Base-by-base conservation (phyloP, 2,797 vertebrate genomes). In the Diplodus sargus region DNA sequence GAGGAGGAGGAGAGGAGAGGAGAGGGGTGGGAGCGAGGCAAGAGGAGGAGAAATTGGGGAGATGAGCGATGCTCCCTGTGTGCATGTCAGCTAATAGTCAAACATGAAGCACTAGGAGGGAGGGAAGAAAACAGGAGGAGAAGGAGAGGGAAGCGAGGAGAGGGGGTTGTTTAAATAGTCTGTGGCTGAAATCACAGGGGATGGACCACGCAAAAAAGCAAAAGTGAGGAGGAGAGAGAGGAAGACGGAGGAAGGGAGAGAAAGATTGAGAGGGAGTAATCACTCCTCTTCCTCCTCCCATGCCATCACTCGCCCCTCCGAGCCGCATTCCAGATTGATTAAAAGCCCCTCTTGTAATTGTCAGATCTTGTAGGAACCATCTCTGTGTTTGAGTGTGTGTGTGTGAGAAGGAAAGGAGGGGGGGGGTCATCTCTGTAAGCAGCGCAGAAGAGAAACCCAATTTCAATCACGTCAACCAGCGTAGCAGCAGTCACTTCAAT, bases 81-180 rank as follows among this genome's bases (percentile, higher is more conserved):
- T 95, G 94, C 95, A 95, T 96, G 96, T 97, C 96, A 95, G 95
- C 96, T 97, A 96, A 97, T 96, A 95, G 96, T 95, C 95, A 96
- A 94, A 96, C 93, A 93, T 89, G 90, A 94, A 93, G 91, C 54
- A 42, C 81, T 57, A 72, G 74, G 76, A 89, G 84, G 80, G 78
- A 84, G 82, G 81, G 80, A 18, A 14, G 10, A 60, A 84, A 78
- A 77, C 82, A 76, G 70, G 76, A 78, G 71, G 61, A 82, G 78
- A 81, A 81, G 74, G 53, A 81, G 83, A 71, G 71, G 71, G 47
- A 68, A 65, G 79, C 43, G 72, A 72, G 51, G 45, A 85, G 68
- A 75, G 71, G 18, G 67, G 48, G 76, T 67, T 89, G 90, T 90
- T 91, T 89, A 87, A 91, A 91, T 63, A 86, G 85, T 83, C 78